Evolutionary conservation across 2,888 invertebrate genomes (phyloP), one percentile per base, ranked within the genome.

Genomic region (Oxycera nigricornis): DNA sequence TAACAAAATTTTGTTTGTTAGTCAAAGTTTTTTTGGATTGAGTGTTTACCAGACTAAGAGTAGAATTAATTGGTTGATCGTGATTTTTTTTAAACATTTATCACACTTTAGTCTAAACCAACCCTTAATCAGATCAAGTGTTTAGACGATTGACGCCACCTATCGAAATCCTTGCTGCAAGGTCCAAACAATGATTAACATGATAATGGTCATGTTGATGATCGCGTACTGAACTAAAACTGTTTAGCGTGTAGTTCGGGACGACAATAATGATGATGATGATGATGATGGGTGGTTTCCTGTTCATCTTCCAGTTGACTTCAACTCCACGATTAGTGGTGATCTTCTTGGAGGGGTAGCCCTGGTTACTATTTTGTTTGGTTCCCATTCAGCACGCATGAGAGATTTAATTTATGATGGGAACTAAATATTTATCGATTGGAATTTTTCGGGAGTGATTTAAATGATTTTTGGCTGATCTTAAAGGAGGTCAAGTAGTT

Each of bases 211-310:
- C 67, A 67, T 22, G 46, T 67, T 26, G 41, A 67, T 67, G 46
- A 67, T 67, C 46, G 20, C 2, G 17, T 41, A 67, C 26, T 20
- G 39, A 67, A n/a, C 30, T 59, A 28, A 28, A 62, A 41, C 46
- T 41, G 24, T 41, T n/a, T n/a, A 67, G 41, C 26, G 22, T 67
- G 26, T 67, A 67, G 67, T 67, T 67, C 24, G 24, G 24, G 46
- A 46, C 41, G 39, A 17, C 24, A 55, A 55, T 59, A 59, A 46
- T 67, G 46, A 67, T 41, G 35, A 59, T 67, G 46, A 67, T 41
- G 35, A 59, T 59, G 26, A 35, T 62, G 67, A 67, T 67, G 67
- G 67, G 41, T 67, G 41, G 67, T 67, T 67, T 67, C 67, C 41
- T 67, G 67, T 41, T 46, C 24, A 62, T 62, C 35, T 62, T 55